phyloP scores from a whole-genome alignment of 2,888 invertebrate genomes.

The Caenorhabditis sp. region DNA sequence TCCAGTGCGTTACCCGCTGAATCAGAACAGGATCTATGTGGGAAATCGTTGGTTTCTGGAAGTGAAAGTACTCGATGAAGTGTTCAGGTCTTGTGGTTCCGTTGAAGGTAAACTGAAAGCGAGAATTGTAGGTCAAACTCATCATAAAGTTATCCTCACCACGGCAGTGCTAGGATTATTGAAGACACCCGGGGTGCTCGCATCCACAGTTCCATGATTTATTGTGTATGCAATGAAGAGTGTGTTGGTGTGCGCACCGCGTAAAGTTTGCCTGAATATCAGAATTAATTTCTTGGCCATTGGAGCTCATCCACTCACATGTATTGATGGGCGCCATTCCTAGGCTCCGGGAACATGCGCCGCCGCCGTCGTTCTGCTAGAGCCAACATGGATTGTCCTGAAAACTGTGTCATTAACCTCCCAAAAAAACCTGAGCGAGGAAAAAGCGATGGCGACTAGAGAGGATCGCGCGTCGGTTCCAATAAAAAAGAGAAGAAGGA shows the following conservation, averaged over 20 bases:
- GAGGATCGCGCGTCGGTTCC: neutral
- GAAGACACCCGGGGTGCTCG: slow-evolving; percentile 44
- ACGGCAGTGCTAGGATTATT: slow-evolving; percentile 58
- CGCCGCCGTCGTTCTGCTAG: slow-evolving; percentile 38
- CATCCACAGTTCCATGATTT: slow-evolving; percentile 41
- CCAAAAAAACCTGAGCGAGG: neutral
- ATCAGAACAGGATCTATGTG: slow-evolving; percentile 39
- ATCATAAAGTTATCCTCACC: slow-evolving; percentile 12
- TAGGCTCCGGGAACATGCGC: slow-evolving; percentile 9
- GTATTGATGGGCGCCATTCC: slow-evolving; percentile 46
- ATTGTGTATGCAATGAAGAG: slow-evolving; percentile 55
- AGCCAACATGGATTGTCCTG: slow-evolving; percentile 12
- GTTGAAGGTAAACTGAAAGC: slow-evolving; percentile 57
- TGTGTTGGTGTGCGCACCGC: slow-evolving; percentile 37
- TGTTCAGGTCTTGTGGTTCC: slow-evolving; percentile 52
- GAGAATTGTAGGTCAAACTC: neutral
- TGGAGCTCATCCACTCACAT: slow-evolving; percentile 24
- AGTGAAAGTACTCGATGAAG: slow-evolving; percentile 58
- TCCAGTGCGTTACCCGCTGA: slow-evolving; percentile 41
- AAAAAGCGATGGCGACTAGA: neutral
- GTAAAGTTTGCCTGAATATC: slow-evolving; percentile 27
- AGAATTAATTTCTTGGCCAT: neutral
- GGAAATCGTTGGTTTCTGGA: slow-evolving; percentile 32
- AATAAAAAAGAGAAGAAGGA: neutral
- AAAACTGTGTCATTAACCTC: slow-evolving; percentile 1